Base-by-base conservation (phyloP, 1,140 invertebrate species). In the Sycobia sp. region DNA sequence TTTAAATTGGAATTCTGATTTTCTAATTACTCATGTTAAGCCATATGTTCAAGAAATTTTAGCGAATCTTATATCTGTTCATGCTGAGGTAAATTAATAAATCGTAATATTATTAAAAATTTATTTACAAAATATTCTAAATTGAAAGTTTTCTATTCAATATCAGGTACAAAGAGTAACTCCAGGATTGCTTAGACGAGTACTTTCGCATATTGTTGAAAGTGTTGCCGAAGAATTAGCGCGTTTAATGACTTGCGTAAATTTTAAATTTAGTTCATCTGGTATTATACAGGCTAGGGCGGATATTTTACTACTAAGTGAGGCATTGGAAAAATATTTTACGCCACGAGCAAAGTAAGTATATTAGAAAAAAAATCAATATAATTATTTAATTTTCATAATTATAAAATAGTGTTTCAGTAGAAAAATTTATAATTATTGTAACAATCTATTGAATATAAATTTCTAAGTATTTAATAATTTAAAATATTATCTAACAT, bases 11-110 rank as follows among this genome's bases (percentile, higher is more conserved):
- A 88, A 91, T 65, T 89, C 87, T 3, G 88, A 90, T 68, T 84
- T 88, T 60, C 84, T 88, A 60, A 88, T 89, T 1, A 86, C 84
- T 20, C 92, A 94, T 74, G 86, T 96, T 1, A 82, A 92, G 44
- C 92, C 91, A 0, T 98, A 98, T 69, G 89, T 94, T 1, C 96
- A 97, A 77, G 94, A 97, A 81, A 93, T 93, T 58, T 86, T 97
- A 20, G 90, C 94, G 65, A 95, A 95, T 80, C 83, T 97, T 47
- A 94, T 97, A 27, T 90, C 91, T 60, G 93, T 98, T 8, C 94
- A 96, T 80, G 91, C 93, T 11, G 94, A 97, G 86, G 94, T 96
- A 74, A 78, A 32, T 7, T 32, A 32, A 27, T 25, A 38, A 23
- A 43, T 44, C 58, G 25, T 54, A 53, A 44, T 41, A 4, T 32